Base-by-base conservation (phyloP, 2,113 vertebrate species). In the Heteronetta atricapilla region DNA sequence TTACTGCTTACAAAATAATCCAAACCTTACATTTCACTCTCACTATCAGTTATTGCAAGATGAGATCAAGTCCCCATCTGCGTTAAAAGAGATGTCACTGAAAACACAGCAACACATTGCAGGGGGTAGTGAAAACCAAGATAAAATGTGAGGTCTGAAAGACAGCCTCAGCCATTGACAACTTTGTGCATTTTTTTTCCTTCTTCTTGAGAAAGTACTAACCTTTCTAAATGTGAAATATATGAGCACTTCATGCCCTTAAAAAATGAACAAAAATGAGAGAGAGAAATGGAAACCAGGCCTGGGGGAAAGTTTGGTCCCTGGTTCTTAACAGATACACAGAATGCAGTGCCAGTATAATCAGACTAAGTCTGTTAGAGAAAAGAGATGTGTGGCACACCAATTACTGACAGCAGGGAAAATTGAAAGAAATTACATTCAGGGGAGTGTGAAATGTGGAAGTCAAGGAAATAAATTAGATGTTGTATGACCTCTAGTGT, bases 401-500 rank as follows among this genome's bases (percentile, higher is more conserved):
- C 92, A 95, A 90, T 93, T 96, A 95, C 85, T 6, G 36, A 90
- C 72, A 96, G 94, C 90, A 93, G 83, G 79, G 68, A 96, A 96
- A 97, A 97, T 69, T 59, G 86, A 81, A 93, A 96, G 92, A 95
- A 94, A 95, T 94, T 94, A 87, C 81, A 83, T 94, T 89, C 93
- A 91, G 44, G 85, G 64, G 94, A 94, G 72, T 91, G 82, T 96
- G 88, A 96, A 97, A 94, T 92, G 79, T 89, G 74, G 91, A 94
- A 96, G 95, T 91, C 90, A 80, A 80, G 82, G 89, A 90, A 96
- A 96, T 95, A 91, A 74, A 96, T 95, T 88, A 96, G 77, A 86
- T 90, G 91, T 88, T 95, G 58, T 66, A 58, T 94, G 94, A 97
- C 92, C 91, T 96, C 92, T 94, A 92, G 78, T 62, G 58, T 88